phyloP scores from a whole-genome alignment of 2,113 vertebrate species.

The Heterotilapia buettikoferi region DNA sequence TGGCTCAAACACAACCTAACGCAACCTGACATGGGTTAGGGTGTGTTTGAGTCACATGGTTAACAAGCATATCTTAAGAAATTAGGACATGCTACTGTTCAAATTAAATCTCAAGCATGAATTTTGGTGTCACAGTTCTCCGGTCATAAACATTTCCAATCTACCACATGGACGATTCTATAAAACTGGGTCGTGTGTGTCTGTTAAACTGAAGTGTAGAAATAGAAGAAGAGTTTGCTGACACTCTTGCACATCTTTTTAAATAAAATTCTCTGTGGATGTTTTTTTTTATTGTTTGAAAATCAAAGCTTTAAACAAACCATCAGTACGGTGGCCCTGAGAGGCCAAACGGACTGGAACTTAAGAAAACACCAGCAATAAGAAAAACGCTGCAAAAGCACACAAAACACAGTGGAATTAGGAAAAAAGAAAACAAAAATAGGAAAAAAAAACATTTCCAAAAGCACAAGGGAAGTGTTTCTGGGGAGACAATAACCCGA shows the following conservation, averaged over 20 bases:
- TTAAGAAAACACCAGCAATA: background rate
- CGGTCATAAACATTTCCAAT: background rate
- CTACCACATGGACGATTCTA: background rate
- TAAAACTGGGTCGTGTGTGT: background rate
- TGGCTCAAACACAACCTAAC: background rate
- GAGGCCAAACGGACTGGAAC: background rate
- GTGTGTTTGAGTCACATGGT: background rate
- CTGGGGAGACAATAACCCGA: background rate
- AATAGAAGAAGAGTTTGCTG: background rate
- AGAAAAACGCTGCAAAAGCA: background rate
- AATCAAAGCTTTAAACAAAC: background rate
- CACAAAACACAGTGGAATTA: background rate
- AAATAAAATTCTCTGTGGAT: background rate
- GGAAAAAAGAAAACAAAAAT: background rate
- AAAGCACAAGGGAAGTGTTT: background rate
- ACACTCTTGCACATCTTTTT: background rate
- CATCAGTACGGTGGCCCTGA: background rate
- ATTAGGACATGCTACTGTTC: background rate
- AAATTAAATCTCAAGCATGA: background rate
- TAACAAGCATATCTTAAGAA: background rate
- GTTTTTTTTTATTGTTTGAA: background rate
- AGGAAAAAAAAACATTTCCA: background rate
- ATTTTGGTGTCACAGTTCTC: background rate
- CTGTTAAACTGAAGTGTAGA: background rate
- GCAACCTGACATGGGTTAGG: accelerated